phyloP scores from a whole-genome alignment of 1,140 invertebrate genomes.

The Whitmania pigra region DNA sequence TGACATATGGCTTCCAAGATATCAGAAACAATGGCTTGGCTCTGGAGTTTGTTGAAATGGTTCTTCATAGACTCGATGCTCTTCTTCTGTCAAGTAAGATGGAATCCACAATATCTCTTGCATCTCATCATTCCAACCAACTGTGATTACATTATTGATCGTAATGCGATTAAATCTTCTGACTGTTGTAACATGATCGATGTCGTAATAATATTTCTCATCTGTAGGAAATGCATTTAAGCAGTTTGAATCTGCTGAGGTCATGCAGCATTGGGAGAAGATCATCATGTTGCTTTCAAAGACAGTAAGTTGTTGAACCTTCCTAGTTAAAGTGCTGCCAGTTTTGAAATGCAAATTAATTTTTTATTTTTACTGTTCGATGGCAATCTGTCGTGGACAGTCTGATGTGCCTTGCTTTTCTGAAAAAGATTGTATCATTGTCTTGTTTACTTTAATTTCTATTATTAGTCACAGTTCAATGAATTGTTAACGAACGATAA shows the following conservation, averaged over 20 bases:
- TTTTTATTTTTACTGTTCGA: not conserved
- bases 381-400: not conserved
- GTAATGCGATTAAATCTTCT: too few species aligned
- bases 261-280: not conserved
- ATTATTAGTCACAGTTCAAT: not conserved
- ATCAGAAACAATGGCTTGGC: slow-evolving; percentile 59
- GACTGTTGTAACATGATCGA: too few species aligned
- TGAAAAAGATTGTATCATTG: not conserved
- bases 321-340: not conserved
- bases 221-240: too few species aligned
- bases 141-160: too few species aligned
- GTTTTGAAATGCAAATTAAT: not conserved
- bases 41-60: slow-evolving; percentile 59
- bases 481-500: not conserved
- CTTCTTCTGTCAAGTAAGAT: slow-evolving; percentile 67
- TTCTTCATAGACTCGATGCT: slow-evolving; percentile 62
- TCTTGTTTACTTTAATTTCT: too few species aligned
- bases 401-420: not conserved
- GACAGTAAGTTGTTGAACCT: not conserved
- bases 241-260: too few species aligned
- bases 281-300: not conserved
- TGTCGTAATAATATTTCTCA: not conserved
- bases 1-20: slow-evolving; percentile 65
- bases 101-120: not conserved
- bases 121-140: not conserved